A percentile compares a stretch with the other conserved stretches of the same genome.
phyloP scores from a whole-genome alignment of 1,140 invertebrate species.

The Nilaparvata lugens region DNA sequence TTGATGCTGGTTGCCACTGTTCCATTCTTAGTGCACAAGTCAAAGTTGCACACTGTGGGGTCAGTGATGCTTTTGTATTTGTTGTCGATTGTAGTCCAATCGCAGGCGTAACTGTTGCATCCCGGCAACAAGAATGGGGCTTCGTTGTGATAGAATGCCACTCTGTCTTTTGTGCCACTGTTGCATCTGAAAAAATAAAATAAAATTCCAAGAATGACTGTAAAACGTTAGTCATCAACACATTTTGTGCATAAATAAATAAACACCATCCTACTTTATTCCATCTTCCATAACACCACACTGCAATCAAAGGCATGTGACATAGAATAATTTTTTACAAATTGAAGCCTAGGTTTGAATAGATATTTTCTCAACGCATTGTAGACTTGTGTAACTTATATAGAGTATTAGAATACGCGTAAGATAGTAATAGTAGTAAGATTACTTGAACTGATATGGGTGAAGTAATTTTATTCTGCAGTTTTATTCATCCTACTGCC shows the following conservation, averaged over 20 bases:
- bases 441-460: no score
- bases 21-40: not conserved
- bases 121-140: not conserved
- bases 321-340: not conserved
- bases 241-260: not conserved
- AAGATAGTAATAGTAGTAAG: no score
- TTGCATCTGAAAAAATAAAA: not conserved
- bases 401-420: no score
- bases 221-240: not conserved
- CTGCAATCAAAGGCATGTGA: not conserved
- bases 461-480: no score
- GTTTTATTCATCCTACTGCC: no score
- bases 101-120: not conserved
- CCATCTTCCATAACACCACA: not conserved
- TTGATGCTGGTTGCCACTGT: no score
- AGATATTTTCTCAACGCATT: not conserved
- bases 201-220: not conserved
- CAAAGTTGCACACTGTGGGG: not conserved
- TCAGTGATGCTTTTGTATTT: not conserved
- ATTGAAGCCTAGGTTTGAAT: not conserved
- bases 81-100: not conserved
- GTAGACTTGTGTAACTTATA: no score
- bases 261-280: not conserved
- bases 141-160: not conserved
- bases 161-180: not conserved